Conservation (phyloP, 1,140 invertebrate species). For the Cydia strobilella region DNA sequence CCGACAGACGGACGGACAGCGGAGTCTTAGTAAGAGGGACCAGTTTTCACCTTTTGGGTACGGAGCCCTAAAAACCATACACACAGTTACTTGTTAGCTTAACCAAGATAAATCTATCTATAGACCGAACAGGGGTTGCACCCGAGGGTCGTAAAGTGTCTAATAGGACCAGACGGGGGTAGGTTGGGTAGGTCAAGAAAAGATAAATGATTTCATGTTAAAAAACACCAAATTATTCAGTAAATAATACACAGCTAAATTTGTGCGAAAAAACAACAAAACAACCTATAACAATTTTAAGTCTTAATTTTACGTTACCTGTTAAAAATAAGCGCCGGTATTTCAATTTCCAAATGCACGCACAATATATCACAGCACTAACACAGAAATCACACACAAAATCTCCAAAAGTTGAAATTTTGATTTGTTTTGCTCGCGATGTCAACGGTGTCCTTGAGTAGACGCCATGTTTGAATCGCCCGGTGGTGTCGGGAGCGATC, state of each 20-base stretch:
- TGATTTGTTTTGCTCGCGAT: slow-evolving; percentile 46
- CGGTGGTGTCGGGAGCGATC: slow-evolving; percentile 60
- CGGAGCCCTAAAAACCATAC: too few relatives aligned
- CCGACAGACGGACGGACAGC: too few relatives aligned
- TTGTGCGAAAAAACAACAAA: not conserved
- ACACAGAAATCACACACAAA: slow-evolving; percentile 35
- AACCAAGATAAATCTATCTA: slow-evolving; percentile 20
- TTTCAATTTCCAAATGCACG: slow-evolving; percentile 60
- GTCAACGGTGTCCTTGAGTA: slow-evolving; percentile 69
- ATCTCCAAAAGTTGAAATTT: not conserved
- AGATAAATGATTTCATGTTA: not conserved
- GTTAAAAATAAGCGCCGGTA: slow-evolving; percentile 65
- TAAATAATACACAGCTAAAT: not conserved
- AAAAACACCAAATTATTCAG: not conserved
- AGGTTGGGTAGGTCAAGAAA: slow-evolving; percentile 28
- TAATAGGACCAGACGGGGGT: slow-evolving; percentile 13
- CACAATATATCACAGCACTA: slow-evolving; percentile 41
- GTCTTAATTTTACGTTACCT: slow-evolving; percentile 60
- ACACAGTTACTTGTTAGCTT: not conserved
- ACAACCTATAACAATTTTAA: slow-evolving; percentile 33
- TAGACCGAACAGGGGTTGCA: slow-evolving; percentile 5
- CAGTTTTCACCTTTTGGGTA: too few relatives aligned
- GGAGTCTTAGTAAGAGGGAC: too few relatives aligned
- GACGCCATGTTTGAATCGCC: slow-evolving; percentile 60
- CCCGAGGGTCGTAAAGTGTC: slow-evolving; percentile 10